Conservation (phyloP, 2,888 invertebrate genomes). For the Drosophila lacicola region DNA sequence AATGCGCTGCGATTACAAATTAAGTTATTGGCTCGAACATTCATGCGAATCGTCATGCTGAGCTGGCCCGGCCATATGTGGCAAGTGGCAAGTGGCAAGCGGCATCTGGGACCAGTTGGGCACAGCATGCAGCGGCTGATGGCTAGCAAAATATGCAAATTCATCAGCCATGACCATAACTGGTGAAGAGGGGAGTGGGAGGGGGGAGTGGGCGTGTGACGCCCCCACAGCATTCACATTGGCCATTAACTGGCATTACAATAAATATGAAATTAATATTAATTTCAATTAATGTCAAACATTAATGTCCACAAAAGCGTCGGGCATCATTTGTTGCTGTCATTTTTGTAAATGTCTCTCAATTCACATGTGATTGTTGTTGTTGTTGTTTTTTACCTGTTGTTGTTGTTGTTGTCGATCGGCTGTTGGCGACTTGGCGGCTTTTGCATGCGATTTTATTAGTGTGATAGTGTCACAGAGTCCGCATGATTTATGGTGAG, state of each 20-base stretch:
- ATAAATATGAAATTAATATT: constrained; percentile 84
- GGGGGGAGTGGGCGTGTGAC: constrained; percentile 24
- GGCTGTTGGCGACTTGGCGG: constrained; percentile 59
- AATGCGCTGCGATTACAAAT: constrained; percentile 85
- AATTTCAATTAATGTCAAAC: constrained; percentile 84
- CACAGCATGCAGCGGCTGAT: constrained; percentile 60
- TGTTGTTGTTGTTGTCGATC: constrained; percentile 33
- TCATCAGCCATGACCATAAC: constrained; percentile 57
- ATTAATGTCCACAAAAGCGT: constrained; percentile 83
- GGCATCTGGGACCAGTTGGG: constrained; percentile 61
- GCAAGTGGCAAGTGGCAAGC: constrained; percentile 19
- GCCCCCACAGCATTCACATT: constrained; percentile 54
- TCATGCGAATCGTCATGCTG: constrained; percentile 82
- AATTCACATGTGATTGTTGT: constrained; percentile 34
- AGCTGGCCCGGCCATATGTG: constrained; percentile 49
- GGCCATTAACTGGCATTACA: constrained; percentile 74
- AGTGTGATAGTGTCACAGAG: constrained; percentile 83
- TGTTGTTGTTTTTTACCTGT: constrained; percentile 4
- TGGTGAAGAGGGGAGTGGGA: neutral
- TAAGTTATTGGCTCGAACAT: constrained; percentile 84
- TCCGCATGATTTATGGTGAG: constrained; percentile 82
- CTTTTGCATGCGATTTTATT: constrained; percentile 82
- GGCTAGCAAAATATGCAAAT: constrained; percentile 67
- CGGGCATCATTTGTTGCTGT: constrained; percentile 82
- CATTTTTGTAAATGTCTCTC: constrained; percentile 46